Base-by-base conservation (phyloP, 2,797 vertebrate genomes). In the Pelodytes ibericus region DNA sequence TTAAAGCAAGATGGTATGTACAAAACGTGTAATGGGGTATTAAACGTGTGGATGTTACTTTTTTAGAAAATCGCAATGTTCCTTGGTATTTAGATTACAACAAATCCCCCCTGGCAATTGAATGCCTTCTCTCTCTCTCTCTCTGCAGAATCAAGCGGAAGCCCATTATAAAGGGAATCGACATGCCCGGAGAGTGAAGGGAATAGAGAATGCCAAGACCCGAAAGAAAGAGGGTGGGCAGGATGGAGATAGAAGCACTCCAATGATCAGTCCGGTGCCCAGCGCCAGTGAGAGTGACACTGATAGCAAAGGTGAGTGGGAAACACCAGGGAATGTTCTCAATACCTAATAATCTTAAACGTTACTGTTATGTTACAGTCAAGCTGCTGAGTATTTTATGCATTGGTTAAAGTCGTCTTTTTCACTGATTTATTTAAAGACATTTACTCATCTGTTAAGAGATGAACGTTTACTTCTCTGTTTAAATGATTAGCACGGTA, bases 111-210 rank as follows among this genome's bases (percentile, higher is more conserved):
- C 47, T 67, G 25, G 60, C 49, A 63, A 72, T 8, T 53, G 49
- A 5, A 22, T 53, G 49, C 16, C 15, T 71, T 13, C 2, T 80
- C 76, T 69, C 75, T 71, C 53, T 13, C 2, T 80, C 76, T 69
- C 75, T 71, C 53, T 13, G 8, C 80, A 98, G 96, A 98, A 91
- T 88, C 96, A 98, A 85, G 96, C 96, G 61, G 96, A 98, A 87
- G 94, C 96, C 22, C 96, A 98, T 85, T 98, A 98, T 89, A 98
- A 96, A 88, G 95, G 96, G 25, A 98, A 98, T 81, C 93, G 95
- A 22, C 96, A 98, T 27, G 95, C 96, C 82, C 92, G 96, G 77
- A 90, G 95, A 88, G 92, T 96, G 80, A 97, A 97, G 89, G 96
- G 95, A 87, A 96, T 96, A 0, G 95, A 96, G 87, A 95, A 95